A percentile compares a stretch with the other conserved stretches of the same genome.
Evolutionary conservation across 2,797 vertebrate genomes (phyloP).

Genomic region (Enteromius afrohamiltoni): DNA sequence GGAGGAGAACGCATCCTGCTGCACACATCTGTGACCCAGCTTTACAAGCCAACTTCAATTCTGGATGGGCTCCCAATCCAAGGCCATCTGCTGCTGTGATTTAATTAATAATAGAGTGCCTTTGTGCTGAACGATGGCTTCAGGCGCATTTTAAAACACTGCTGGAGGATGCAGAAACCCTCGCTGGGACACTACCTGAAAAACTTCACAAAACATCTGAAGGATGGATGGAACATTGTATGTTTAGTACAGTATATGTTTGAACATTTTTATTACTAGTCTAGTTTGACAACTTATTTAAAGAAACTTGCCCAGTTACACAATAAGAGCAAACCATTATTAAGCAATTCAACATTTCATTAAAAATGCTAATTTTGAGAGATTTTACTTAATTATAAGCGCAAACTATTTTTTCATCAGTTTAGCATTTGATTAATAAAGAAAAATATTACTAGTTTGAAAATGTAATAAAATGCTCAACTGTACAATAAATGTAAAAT

Average conservation of each 20-base stretch:
- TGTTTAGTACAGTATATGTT: no score
- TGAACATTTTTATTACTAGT: no score
- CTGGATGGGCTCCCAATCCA: constrained; percentile 75
- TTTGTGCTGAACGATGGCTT: constrained; percentile 66
- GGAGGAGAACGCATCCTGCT: constrained; percentile 46
- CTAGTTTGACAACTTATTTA: background rate
- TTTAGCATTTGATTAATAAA: background rate
- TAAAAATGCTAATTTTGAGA: background rate
- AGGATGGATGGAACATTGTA: background rate
- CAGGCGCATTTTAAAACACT: constrained; percentile 54
- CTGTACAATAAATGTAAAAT: background rate
- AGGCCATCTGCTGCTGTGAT: constrained; percentile 75
- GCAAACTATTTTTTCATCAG: background rate
- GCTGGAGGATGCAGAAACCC: constrained; percentile 61
- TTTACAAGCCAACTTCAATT: constrained; percentile 70
- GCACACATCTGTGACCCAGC: constrained; percentile 71
- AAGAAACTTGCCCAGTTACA: background rate
- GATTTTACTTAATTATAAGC: background rate
- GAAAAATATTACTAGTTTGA: background rate
- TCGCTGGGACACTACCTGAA: constrained; percentile 22
- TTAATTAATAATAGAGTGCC: constrained; percentile 79
- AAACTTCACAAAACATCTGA: constrained; percentile 17
- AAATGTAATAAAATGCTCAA: background rate
- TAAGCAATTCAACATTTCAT: background rate
- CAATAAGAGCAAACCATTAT: background rate